Evolutionary conservation across 2,113 vertebrate species (phyloP).

Genomic region (Pangasianodon gigas): DNA sequence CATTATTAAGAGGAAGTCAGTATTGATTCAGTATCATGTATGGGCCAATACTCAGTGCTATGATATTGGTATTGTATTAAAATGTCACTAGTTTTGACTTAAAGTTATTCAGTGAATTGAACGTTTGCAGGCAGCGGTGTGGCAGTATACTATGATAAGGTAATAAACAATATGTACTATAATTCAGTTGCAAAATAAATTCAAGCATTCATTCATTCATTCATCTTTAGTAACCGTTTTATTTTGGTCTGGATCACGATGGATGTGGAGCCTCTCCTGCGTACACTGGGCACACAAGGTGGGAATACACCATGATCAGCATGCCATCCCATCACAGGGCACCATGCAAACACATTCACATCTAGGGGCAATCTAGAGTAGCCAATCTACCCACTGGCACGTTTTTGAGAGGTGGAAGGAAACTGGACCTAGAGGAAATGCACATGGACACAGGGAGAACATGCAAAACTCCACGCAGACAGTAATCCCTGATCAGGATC

Average conservation of each 20-base stretch:
- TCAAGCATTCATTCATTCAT: not conserved
- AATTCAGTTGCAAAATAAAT: not conserved
- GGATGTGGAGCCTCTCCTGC: not conserved
- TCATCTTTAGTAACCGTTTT: not conserved
- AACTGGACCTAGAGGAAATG: no score
- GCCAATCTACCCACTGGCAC: not conserved
- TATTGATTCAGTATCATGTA: not conserved
- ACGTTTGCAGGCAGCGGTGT: not conserved
- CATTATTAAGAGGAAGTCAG: not conserved
- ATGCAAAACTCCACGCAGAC: not conserved
- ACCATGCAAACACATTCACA: not conserved
- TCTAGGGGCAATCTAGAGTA: not conserved
- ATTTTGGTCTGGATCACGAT: not conserved
- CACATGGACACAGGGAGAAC: not conserved
- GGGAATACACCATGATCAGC: not conserved
- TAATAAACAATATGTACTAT: not conserved
- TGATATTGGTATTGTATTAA: not conserved
- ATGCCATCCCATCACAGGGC: not conserved
- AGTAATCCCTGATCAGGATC: not conserved
- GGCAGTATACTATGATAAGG: not conserved
- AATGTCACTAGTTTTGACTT: not conserved
- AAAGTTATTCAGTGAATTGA: not conserved
- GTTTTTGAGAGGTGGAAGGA: not conserved
- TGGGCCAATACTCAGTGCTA: no score
- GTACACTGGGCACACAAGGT: not conserved